These are phyloP conservation scores for Clunio marinus DNA, from an alignment of 2,888 invertebrate species.

Conservation along the genomic window DNA sequence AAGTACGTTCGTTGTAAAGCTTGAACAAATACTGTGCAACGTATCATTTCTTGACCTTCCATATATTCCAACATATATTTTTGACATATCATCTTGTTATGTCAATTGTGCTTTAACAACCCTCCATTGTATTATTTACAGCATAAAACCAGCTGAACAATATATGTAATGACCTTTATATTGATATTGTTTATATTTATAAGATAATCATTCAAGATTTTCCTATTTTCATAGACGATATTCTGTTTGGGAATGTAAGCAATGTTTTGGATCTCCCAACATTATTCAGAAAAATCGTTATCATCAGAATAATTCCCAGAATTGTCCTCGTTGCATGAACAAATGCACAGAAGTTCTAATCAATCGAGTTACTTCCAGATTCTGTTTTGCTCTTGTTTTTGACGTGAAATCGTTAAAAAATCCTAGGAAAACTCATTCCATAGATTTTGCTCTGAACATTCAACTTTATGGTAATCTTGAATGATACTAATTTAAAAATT, in stretches of 20 bases:
- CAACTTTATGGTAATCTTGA: conserved; percentile 17
- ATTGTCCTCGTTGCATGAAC: neutral
- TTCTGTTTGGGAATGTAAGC: conserved; percentile 24
- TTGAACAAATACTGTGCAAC: conserved; percentile 6
- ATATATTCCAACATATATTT: neutral
- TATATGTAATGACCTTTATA: conserved; percentile 22
- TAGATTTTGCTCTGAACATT: neutral
- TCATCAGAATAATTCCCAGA: neutral
- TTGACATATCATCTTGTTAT: neutral
- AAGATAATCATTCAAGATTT: neutral
- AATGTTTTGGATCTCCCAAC: neutral
- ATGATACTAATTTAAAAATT: neutral
- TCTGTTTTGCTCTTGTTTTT: neutral
- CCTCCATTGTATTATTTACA: conserved; percentile 15
- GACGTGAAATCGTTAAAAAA: neutral
- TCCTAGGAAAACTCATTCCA: neutral
- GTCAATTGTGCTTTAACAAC: conserved; percentile 3
- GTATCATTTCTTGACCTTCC: conserved; percentile 11
- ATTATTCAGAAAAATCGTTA: neutral
- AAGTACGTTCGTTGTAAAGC: neutral
- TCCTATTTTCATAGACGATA: conserved; percentile 8
- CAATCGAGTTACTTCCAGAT: too few species aligned
- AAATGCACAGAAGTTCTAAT: neutral
- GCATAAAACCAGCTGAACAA: neutral
- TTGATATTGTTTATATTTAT: neutral